A percentile compares a stretch with the other conserved stretches of the same genome.
Evolutionary conservation across 2,113 vertebrate species (phyloP).

Genomic region (Manacus vitellinus): DNA sequence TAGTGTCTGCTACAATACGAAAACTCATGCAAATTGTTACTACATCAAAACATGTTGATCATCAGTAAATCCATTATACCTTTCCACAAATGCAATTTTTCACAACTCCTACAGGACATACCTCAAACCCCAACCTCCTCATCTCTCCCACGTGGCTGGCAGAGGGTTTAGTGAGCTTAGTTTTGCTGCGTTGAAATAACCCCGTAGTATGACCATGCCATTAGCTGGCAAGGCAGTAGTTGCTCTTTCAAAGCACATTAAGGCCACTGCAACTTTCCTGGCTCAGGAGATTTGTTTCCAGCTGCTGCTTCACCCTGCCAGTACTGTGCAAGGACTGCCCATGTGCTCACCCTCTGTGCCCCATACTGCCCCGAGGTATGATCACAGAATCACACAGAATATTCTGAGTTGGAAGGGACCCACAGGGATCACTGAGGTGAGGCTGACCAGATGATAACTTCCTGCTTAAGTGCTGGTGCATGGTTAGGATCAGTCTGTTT

Average conservation of each 20-base stretch:
- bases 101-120: background rate
- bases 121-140: background rate
- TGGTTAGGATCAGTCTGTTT: background rate
- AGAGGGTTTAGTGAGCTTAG: background rate
- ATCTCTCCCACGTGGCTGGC: background rate
- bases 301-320: background rate
- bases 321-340: background rate
- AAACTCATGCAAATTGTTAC: background rate
- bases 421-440: background rate
- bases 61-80: background rate
- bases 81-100: background rate
- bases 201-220: background rate
- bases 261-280: background rate
- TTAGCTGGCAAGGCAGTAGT: constrained; percentile 14
- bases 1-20: background rate
- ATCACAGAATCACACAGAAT: background rate
- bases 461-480: background rate
- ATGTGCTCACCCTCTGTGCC: background rate
- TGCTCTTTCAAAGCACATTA: constrained; percentile 26
- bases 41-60: background rate
- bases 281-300: background rate
- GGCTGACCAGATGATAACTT: constrained; percentile 18
- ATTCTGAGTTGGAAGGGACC: background rate
- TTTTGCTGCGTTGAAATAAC: background rate
- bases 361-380: background rate